Conservation (phyloP, 2,113 vertebrate species). For the Orthochromis indermauri region DNA sequence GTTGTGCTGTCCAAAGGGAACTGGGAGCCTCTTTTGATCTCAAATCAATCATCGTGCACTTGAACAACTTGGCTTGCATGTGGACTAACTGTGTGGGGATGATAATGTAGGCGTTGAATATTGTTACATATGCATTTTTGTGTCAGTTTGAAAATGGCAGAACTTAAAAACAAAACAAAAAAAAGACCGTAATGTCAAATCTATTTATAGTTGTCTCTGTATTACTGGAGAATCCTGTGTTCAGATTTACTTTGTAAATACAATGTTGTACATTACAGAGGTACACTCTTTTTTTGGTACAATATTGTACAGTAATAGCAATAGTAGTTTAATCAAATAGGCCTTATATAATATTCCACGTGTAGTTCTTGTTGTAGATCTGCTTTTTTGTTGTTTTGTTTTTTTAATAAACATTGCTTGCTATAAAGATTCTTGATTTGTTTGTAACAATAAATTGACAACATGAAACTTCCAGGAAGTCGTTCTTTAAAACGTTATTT, state of each 20-base stretch:
- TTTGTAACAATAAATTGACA: neutral
- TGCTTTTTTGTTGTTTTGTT: constrained; percentile 36
- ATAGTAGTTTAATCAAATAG: constrained; percentile 78
- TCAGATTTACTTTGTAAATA: constrained; percentile 91
- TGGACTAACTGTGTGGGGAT: constrained; percentile 66
- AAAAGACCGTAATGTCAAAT: constrained; percentile 69
- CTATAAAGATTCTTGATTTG: constrained; percentile 49
- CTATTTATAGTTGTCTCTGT: constrained; percentile 82
- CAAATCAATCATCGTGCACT: constrained; percentile 67
- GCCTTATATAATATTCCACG: constrained; percentile 74
- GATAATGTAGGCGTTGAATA: constrained; percentile 61
- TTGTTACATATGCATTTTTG: constrained; percentile 73
- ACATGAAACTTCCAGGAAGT: neutral
- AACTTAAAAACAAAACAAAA: constrained; percentile 57
- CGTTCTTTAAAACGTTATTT: neutral
- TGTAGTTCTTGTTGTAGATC: constrained; percentile 77
- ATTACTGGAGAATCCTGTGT: constrained; percentile 82
- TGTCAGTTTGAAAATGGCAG: constrained; percentile 64
- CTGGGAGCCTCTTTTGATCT: constrained; percentile 44
- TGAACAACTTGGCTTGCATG: constrained; percentile 70
- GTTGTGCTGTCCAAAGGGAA: constrained; percentile 30
- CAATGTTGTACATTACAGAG: constrained; percentile 90
- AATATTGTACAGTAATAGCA: constrained; percentile 90
- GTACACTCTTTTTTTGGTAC: constrained; percentile 84
- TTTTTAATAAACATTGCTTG: constrained; percentile 79